Conservation (phyloP, 1,140 invertebrate genomes). For the Pectinophora gossypiella region DNA sequence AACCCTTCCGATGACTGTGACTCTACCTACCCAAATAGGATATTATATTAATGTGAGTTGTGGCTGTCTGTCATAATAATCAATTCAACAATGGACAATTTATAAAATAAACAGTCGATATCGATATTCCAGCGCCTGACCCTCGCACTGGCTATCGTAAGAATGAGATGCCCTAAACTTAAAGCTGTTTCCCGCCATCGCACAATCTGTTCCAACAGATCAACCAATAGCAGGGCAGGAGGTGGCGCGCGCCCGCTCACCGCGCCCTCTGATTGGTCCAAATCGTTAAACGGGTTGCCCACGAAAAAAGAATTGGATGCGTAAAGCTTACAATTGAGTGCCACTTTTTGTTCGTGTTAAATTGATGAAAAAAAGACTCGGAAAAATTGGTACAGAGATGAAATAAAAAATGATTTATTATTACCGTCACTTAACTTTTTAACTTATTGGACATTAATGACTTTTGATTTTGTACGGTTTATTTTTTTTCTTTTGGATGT, state of each 20-base stretch:
- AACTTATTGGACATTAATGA: conserved; percentile 3
- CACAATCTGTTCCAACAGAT: conserved; percentile 51
- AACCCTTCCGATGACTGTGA: too few species aligned
- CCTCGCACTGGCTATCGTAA: conserved; percentile 34
- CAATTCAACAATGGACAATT: too few species aligned
- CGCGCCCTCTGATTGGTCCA: conserved; percentile 43
- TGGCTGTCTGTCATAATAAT: too few species aligned
- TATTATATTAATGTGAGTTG: too few species aligned
- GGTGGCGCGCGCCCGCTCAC: conserved; percentile 41
- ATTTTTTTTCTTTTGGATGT: background rate
- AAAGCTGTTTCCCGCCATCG: conserved; percentile 70
- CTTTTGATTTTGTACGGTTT: conserved; percentile 13
- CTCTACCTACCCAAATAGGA: too few species aligned
- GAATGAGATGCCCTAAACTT: conserved; percentile 70
- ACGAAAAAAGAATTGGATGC: conserved; percentile 47
- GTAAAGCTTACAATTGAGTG: conserved; percentile 69
- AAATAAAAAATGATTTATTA: conserved; percentile 72
- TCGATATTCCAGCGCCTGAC: conserved; percentile 7
- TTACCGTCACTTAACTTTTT: conserved; percentile 46
- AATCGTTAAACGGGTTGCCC: conserved; percentile 60
- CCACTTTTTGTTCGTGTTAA: conserved; percentile 66
- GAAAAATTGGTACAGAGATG: conserved; percentile 62
- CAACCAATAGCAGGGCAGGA: conserved; percentile 49
- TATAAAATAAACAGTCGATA: too few species aligned
- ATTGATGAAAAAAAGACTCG: conserved; percentile 69